Conservation (phyloP, 2,888 invertebrate genomes). For the Plagiodera versicolora region DNA sequence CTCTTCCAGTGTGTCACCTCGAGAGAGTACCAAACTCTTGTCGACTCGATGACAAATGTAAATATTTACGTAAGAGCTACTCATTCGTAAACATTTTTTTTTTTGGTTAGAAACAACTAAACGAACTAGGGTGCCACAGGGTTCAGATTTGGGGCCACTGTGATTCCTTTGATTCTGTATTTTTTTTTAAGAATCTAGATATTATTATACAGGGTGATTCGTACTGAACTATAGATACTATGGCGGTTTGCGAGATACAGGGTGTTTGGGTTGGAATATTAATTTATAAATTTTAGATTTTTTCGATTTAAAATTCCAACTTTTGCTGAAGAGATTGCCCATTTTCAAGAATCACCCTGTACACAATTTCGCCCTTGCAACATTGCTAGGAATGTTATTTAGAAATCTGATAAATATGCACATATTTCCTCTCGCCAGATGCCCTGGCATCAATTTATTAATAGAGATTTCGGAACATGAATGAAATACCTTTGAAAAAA, state of each 20-base stretch:
- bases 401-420: background rate
- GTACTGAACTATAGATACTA: no score
- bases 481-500: background rate
- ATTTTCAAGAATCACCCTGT: no score
- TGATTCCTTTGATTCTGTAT: no score
- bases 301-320: no score
- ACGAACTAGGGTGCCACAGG: background rate
- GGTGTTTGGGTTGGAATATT: no score
- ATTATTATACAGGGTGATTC: no score
- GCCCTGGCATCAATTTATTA: conserved; percentile 5
- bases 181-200: no score
- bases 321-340: no score
- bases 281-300: no score
- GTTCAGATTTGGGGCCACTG: no score
- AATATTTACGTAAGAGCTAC: conserved; percentile 22
- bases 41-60: conserved; percentile 22
- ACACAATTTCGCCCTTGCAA: background rate
- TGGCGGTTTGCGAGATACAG: no score
- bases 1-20: conserved; percentile 22
- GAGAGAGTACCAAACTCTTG: conserved; percentile 22
- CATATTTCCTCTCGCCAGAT: conserved; percentile 6
- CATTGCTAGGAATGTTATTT: conserved; percentile 3
- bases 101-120: no score
- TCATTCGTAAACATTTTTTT: conserved; percentile 10
- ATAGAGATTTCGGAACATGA: background rate